Evolutionary conservation across 2,888 invertebrate species (phyloP), one percentile per base, ranked within the genome.

Genomic region (Epicampocera succincta): DNA sequence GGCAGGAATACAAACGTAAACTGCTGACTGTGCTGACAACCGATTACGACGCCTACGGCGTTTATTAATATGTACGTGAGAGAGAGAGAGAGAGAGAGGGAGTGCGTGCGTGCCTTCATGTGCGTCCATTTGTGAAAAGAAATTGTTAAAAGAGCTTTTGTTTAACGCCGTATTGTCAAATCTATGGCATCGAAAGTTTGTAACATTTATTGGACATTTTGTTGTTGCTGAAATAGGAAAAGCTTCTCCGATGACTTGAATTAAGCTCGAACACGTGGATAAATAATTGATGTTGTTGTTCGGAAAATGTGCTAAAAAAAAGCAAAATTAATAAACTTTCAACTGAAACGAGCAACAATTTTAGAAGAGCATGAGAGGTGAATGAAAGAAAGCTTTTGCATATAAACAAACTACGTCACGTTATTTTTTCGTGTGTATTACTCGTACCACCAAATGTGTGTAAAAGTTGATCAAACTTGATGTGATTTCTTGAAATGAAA

Each of bases 331-430:
- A 60, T 29, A 44, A 52, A 63, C 46, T 56, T 54, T 54, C n/a
- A 61, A 71, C 50, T 9, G 42, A 77, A 77, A 44, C 50, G 60
- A 71, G 46, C 78, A 71, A 82, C 73, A 78, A 78, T 78, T 60
- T 54, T 21, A 74, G 17, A 33, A 54, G 56, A 48, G 69, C 11
- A 38, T 29, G 48, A 58, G 42, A 54, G 40, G 58, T 71, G 15
- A 80, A 65, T 66, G 48, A 60, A 33, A 38, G 50, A 65, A 52
- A 83, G 71, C 77, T 77, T 73, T 46, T 73, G 19, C 44, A 25
- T 60, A 69, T 63, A 73, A 77, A 77, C 77, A 77, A 83, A 80
- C 77, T 73, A 83, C 83, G 80, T 83, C 83, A 83, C 66, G 66
- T 46, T 29, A 63, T 68, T 60, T 56, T 25, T 33, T 5, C 33